Evolutionary conservation across 2,113 vertebrate genomes (phyloP).

Genomic region (Sinocyclocheilus anshuiensis): DNA sequence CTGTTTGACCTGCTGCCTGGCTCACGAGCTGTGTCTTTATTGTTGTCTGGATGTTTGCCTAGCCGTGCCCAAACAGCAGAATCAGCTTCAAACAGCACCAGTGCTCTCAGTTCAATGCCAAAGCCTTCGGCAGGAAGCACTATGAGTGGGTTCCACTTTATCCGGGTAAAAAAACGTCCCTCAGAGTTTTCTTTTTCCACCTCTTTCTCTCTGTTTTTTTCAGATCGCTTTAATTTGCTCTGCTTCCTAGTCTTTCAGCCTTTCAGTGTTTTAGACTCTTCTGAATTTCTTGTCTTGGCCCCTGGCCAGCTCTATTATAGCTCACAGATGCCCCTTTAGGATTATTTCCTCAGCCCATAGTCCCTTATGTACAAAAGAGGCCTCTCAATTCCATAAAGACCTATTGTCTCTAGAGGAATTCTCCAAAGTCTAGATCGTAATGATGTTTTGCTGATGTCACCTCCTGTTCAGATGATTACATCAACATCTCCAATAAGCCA

Average conservation of each 20-base stretch:
- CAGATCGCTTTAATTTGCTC: not conserved
- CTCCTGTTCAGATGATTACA: constrained; percentile 83
- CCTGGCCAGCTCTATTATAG: constrained; percentile 39
- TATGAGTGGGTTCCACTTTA: constrained; percentile 87
- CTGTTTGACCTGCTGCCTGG: constrained; percentile 36
- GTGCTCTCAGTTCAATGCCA: constrained; percentile 86
- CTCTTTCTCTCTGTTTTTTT: constrained; percentile 18
- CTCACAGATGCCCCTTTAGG: constrained; percentile 46
- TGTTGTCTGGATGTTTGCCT: constrained; percentile 42
- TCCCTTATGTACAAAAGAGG: constrained; percentile 33
- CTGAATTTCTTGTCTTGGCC: constrained; percentile 37
- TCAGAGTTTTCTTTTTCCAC: constrained; percentile 20
- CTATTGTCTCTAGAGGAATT: constrained; percentile 30
- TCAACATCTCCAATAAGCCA: constrained; percentile 90
- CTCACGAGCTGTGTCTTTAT: constrained; percentile 37
- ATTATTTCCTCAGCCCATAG: constrained; percentile 45
- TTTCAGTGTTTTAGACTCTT: constrained; percentile 24
- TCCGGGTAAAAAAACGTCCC: constrained; percentile 74
- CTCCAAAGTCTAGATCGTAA: constrained; percentile 37
- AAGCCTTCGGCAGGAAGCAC: constrained; percentile 82
- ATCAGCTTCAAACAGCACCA: constrained; percentile 88
- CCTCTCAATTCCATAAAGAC: constrained; percentile 40
- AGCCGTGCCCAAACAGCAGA: constrained; percentile 82
- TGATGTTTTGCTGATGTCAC: constrained; percentile 50
- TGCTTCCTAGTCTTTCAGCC: not conserved